Evolutionary conservation across 1,140 invertebrate genomes (phyloP), one percentile per base, ranked within the genome.

Genomic region (Prorops nasuta): DNA sequence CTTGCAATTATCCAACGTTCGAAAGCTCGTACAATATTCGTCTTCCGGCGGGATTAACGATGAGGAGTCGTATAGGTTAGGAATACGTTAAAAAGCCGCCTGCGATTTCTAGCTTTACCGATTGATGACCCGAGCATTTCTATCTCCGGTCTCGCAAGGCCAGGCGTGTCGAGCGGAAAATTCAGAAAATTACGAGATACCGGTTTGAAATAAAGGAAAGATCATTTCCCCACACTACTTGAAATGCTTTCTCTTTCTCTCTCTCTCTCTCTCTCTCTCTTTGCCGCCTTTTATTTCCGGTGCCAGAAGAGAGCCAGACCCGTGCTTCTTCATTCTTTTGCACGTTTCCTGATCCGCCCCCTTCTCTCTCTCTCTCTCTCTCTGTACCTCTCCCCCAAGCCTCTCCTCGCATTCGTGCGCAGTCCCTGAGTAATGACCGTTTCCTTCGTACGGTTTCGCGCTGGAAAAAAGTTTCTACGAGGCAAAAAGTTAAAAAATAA

Each of bases 401-500:
- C 19, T 20, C 20, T 41, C 20, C 39, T 15, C 42, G 15, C 12
- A 10, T 17, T 28, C 24, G 24, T 17, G 18, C 38, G 4, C n/a
- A n/a, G n/a, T 40, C 20, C 20, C 19, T 40, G 38, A 40, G 38
- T 40, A 40, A 40, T 19, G 38, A 40, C 38, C 20, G 38, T 10
- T 17, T 40, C 20, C 18, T 22, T 17, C 15, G 38, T 22, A 17
- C 9, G 38, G 38, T 40, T 40, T 40, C 18, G 7, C 38, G 9
- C 3, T 7, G 38, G 16, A 14, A 40, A 40, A 40, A 40, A 40
- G 19, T 20, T 40, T 18, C 38, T n/a, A n/a, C n/a, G n/a, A n/a
- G n/a, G n/a, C n/a, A n/a, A n/a, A n/a, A n/a, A n/a, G n/a, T n/a
- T n/a, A n/a, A n/a, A n/a, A n/a, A n/a, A n/a, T n/a, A n/a, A n/a